Conservation (phyloP, 2,888 invertebrate species). For the Pristionchus mayeri region DNA sequence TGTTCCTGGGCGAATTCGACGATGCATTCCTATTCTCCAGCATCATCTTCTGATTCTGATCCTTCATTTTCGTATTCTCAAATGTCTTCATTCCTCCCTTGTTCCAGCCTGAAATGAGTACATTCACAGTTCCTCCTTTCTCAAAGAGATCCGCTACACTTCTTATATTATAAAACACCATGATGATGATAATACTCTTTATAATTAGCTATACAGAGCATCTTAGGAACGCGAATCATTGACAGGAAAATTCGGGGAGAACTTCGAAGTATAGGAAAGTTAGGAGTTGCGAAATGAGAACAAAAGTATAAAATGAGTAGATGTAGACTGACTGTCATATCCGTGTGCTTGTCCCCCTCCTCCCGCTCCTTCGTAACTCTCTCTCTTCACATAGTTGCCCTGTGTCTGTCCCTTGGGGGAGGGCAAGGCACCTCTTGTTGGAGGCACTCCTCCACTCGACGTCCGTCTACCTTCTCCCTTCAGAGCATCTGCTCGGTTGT, state of each 20-base stretch:
- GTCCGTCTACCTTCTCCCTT: background rate
- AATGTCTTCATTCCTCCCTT: constrained; percentile 38
- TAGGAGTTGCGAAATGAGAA: too few species aligned
- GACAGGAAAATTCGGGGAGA: too few species aligned
- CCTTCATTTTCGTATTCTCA: constrained; percentile 24
- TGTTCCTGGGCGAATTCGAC: background rate
- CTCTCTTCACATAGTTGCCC: background rate
- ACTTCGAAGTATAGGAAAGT: too few species aligned
- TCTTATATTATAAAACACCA: background rate
- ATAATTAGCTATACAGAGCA: too few species aligned
- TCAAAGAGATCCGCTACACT: background rate
- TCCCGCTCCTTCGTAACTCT: background rate
- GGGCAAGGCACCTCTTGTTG: background rate
- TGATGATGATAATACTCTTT: too few species aligned
- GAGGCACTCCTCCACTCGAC: constrained; percentile 1
- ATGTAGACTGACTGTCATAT: constrained; percentile 17
- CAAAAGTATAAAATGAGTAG: background rate
- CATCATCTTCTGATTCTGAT: constrained; percentile 41
- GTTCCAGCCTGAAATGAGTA: background rate
- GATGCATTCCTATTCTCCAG: constrained; percentile 10
- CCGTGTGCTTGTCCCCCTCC: constrained; percentile 12
- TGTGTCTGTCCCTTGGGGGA: constrained; percentile 31
- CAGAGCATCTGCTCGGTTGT: background rate
- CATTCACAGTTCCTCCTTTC: too few species aligned
- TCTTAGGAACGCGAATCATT: too few species aligned